phyloP scores from a whole-genome alignment of 2,113 vertebrate species.

The Campylomormyrus numenius region DNA sequence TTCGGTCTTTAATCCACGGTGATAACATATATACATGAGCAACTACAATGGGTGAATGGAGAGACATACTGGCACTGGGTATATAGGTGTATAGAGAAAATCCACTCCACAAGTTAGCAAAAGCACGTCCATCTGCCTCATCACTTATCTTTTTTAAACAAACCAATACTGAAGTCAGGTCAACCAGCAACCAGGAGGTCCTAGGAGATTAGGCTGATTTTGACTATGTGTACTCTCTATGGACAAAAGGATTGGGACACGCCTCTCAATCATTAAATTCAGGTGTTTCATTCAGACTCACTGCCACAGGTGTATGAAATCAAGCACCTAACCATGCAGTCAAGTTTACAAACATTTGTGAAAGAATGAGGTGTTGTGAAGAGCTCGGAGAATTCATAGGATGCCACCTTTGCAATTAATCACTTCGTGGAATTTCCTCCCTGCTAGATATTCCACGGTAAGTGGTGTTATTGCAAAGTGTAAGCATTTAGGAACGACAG shows the following conservation, averaged over 20 bases:
- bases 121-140: neutral
- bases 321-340: neutral
- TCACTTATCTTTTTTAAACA: neutral
- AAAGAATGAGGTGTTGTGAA: neutral
- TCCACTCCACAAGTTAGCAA: neutral
- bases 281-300: neutral
- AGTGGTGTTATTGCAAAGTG: neutral
- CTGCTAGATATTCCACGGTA: neutral
- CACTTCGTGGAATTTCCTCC: neutral
- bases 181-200: conserved; percentile 38
- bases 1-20: no score
- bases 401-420: neutral
- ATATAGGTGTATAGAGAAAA: neutral
- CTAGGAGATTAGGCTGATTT: conserved; percentile 37
- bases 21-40: no score
- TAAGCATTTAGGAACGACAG: neutral
- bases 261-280: neutral
- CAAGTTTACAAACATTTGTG: neutral
- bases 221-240: neutral
- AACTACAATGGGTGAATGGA: no score
- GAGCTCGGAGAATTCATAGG: neutral
- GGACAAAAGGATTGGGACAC: neutral
- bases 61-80: neutral
- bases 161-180: conserved; percentile 17
- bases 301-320: neutral